Conservation (phyloP, 2,797 vertebrate genomes). For the Prunella strophiata region DNA sequence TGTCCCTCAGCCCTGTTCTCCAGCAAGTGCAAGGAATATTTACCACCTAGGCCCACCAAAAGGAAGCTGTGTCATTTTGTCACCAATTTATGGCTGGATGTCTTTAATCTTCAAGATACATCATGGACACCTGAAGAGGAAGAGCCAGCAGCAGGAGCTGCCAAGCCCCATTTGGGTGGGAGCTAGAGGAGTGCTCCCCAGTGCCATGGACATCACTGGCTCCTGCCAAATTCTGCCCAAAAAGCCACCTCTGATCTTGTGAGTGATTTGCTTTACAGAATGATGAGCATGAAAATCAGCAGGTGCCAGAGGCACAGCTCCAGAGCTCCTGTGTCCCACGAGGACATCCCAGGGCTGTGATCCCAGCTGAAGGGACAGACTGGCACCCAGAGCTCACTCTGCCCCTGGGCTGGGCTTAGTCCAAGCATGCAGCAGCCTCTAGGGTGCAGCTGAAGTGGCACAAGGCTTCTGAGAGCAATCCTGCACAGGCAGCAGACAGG, state of each 20-base stretch:
- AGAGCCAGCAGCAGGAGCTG: background rate
- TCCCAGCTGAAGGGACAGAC: background rate
- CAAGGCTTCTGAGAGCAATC: background rate
- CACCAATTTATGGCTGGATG: background rate
- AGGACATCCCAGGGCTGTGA: background rate
- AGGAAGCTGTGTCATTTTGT: background rate
- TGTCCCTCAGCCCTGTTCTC: background rate
- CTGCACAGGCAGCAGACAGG: background rate
- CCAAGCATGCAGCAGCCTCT: background rate
- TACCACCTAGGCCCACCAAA: background rate
- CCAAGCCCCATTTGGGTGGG: background rate
- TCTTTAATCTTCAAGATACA: conserved; percentile 18
- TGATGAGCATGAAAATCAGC: background rate
- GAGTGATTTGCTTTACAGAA: background rate
- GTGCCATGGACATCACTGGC: background rate
- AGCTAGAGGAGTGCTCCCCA: background rate
- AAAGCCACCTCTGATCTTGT: background rate
- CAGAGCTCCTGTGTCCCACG: background rate
- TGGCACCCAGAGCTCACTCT: background rate
- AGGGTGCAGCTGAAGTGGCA: background rate
- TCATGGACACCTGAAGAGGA: background rate
- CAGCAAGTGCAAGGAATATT: background rate
- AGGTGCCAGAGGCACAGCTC: background rate
- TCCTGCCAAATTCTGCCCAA: background rate
- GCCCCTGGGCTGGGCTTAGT: background rate